Base-by-base conservation (phyloP, 2,888 invertebrate species). In the Incurvaria masculella region DNA sequence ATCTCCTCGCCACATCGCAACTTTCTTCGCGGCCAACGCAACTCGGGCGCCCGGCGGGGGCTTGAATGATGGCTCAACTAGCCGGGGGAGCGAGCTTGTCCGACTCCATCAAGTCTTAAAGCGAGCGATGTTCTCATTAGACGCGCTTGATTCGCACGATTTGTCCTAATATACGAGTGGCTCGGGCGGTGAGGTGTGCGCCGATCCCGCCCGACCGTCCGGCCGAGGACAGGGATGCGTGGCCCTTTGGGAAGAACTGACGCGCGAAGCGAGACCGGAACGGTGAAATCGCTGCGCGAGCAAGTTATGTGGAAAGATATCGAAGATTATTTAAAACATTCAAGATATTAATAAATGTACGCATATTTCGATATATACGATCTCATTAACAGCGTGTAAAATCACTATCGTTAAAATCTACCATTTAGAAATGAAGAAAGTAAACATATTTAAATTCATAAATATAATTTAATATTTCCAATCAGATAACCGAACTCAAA, bases 361-460 rank as follows among this genome's bases (percentile, higher is more conserved):
- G 42, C 42, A 42, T n/a, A n/a, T n/a, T n/a, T n/a, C n/a, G n/a
- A n/a, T n/a, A n/a, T n/a, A n/a, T n/a, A n/a, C n/a, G n/a, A n/a
- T n/a, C n/a, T n/a, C n/a, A n/a, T n/a, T n/a, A n/a, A n/a, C n/a
- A n/a, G n/a, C n/a, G n/a, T n/a, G n/a, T n/a, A n/a, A n/a, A n/a
- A n/a, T n/a, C n/a, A n/a, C n/a, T n/a, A n/a, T n/a, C n/a, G n/a
- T n/a, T n/a, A n/a, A n/a, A n/a, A n/a, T n/a, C n/a, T n/a, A n/a
- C n/a, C n/a, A n/a, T n/a, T n/a, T n/a, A n/a, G n/a, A n/a, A n/a
- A n/a, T n/a, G 14, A 33, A 33, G 33, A 51, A 55, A 55, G 46
- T 46, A 49, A 50, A 44, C 23, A 42, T 48, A 50, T 48, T 48
- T 45, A 18, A 42, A 27, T 10, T 17, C 23, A 49, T 51, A 45